Conservation (phyloP, 2,888 invertebrate genomes). For the Rutpela maculata region DNA sequence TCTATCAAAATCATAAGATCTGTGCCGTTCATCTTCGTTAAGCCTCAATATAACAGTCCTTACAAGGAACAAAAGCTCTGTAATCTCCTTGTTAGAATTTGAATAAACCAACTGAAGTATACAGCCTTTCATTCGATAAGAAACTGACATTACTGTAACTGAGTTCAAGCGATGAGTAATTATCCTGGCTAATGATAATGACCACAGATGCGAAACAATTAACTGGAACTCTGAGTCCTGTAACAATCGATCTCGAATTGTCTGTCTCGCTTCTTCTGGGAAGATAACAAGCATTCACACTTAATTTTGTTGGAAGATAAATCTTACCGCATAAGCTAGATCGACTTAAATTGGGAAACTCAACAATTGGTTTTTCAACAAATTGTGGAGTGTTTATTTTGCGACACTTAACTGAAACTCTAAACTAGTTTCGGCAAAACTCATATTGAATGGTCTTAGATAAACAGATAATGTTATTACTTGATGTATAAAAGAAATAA, state of each 20-base stretch:
- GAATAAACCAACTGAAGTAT: conserved; percentile 58
- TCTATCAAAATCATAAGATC: conserved; percentile 49
- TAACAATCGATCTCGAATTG: conserved; percentile 59
- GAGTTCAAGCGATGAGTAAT: conserved; percentile 57
- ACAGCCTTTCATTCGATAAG: conserved; percentile 55
- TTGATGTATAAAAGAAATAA: no score
- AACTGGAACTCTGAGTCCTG: conserved; percentile 51
- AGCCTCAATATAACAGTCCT: conserved; percentile 37
- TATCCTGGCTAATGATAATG: conserved; percentile 62
- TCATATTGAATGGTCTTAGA: neutral
- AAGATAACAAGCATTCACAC: conserved; percentile 58
- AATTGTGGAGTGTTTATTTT: conserved; percentile 4
- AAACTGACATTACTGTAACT: conserved; percentile 56
- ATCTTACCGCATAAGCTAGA: conserved; percentile 26
- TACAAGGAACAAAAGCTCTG: conserved; percentile 38
- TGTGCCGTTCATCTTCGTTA: conserved; percentile 39
- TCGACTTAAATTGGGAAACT: conserved; percentile 25
- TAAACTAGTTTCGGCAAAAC: neutral
- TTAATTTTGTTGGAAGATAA: conserved; percentile 56
- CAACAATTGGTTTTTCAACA: neutral
- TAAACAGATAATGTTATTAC: no score
- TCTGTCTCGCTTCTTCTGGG: conserved; percentile 45
- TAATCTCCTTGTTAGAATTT: conserved; percentile 54
- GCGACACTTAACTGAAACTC: neutral
- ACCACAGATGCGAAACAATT: conserved; percentile 63